A percentile compares a stretch with the other conserved stretches of the same genome.
Conservation (phyloP, 2,888 invertebrate genomes). For the Sepiola atlantica region DNA sequence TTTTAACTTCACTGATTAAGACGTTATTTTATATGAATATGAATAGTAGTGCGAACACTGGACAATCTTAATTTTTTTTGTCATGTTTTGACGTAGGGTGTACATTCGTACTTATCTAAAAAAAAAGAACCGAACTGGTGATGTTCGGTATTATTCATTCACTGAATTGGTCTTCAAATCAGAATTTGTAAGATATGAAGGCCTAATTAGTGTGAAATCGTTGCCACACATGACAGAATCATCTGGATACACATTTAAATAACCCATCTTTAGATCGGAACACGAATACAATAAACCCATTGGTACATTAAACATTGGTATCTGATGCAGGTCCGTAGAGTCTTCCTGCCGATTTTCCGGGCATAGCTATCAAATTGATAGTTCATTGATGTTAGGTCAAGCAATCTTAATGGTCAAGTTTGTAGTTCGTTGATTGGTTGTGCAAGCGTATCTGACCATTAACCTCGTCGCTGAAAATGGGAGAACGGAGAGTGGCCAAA, state of each 20-base stretch:
- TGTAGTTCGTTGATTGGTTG: conserved; percentile 32
- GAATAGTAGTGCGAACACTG: no score
- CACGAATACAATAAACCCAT: background rate
- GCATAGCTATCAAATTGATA: background rate
- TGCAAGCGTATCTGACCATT: conserved; percentile 32
- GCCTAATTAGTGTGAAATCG: background rate
- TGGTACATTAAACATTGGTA: conserved; percentile 32
- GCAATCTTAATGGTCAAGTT: conserved; percentile 3
- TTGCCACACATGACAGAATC: background rate
- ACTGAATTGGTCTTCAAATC: background rate
- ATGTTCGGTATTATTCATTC: background rate
- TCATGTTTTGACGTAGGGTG: no score
- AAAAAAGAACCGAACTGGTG: background rate
- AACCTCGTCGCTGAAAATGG: background rate
- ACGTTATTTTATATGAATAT: no score
- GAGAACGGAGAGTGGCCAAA: background rate
- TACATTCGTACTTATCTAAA: no score
- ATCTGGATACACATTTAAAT: background rate
- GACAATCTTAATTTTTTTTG: no score
- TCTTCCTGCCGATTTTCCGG: background rate
- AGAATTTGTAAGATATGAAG: background rate
- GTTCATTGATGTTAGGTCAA: conserved; percentile 32
- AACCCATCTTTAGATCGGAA: background rate
- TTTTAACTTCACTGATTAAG: no score
- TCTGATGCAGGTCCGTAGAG: conserved; percentile 4